Evolutionary conservation across 2,113 vertebrate genomes (phyloP).

Genomic region (Ptyas mucosa): DNA sequence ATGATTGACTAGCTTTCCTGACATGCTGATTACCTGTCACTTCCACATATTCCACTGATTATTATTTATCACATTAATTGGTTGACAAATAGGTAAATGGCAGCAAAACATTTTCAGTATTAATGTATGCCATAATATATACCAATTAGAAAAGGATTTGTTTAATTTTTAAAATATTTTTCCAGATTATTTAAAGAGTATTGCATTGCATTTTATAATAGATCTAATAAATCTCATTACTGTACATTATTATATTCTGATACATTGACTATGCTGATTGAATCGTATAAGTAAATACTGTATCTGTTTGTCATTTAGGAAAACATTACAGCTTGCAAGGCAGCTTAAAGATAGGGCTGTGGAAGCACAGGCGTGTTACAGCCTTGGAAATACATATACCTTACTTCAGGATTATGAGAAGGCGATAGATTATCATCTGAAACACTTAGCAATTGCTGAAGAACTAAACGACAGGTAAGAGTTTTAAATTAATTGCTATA

Average conservation of each 20-base stretch:
- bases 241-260: not conserved
- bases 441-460: slow-evolving; percentile 92
- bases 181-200: not conserved
- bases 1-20: not conserved
- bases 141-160: not conserved
- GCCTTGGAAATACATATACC: slow-evolving; percentile 93
- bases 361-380: slow-evolving; percentile 96
- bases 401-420: slow-evolving; percentile 94
- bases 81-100: not conserved
- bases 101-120: not conserved
- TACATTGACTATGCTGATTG: not conserved
- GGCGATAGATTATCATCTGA: slow-evolving; percentile 93
- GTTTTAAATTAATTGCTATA: not conserved
- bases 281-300: not conserved
- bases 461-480: slow-evolving; percentile 88
- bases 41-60: not conserved
- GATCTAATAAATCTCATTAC: not conserved
- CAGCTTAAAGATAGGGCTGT: slow-evolving; percentile 91
- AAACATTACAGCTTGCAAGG: slow-evolving; percentile 85
- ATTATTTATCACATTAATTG: not conserved
- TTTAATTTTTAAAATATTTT: not conserved
- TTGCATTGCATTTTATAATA: not conserved
- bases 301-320: slow-evolving; percentile 67
- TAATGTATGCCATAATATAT: not conserved
- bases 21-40: not conserved